Evolutionary conservation across 1,140 invertebrate species (phyloP).

Genomic region (Oryzaephilus surinamensis): DNA sequence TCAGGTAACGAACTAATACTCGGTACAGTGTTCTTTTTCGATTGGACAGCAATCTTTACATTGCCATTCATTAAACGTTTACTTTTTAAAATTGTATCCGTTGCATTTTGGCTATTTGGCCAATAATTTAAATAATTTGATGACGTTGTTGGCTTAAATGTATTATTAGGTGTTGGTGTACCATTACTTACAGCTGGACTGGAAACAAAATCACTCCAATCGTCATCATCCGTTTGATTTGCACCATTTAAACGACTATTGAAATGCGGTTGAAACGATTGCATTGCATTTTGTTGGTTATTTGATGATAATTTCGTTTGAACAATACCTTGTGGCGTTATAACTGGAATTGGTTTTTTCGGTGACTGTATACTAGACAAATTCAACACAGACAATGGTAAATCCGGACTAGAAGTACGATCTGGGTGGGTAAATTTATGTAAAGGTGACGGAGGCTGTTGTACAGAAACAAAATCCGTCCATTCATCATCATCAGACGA

Average conservation of each 20-base stretch:
- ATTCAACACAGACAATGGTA: constrained; percentile 30
- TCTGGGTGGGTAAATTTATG: constrained; percentile 8
- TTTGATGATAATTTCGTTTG: constrained; percentile 24
- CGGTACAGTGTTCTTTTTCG: constrained; percentile 7
- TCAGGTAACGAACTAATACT: constrained; percentile 39
- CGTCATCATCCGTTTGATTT: constrained; percentile 40
- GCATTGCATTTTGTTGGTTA: not conserved
- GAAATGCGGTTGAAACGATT: not conserved
- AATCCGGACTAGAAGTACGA: constrained; percentile 25
- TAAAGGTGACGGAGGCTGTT: constrained; percentile 2
- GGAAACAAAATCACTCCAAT: constrained; percentile 55
- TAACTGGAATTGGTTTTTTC: constrained; percentile 30
- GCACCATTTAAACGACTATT: not conserved
- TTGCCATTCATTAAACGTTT: not conserved
- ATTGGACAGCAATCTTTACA: not conserved
- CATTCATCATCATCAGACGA: constrained; percentile 32
- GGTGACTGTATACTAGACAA: constrained; percentile 27
- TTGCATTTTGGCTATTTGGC: not conserved
- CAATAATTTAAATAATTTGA: too few species aligned
- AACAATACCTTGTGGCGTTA: constrained; percentile 29
- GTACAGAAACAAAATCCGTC: constrained; percentile 32
- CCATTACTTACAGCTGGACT: constrained; percentile 32
- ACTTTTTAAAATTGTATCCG: constrained; percentile 25
- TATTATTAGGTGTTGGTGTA: constrained; percentile 29
- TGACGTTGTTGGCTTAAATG: not conserved